Evolutionary conservation across 2,113 vertebrate genomes (phyloP).

Genomic region (Leptodactylus fuscus): DNA sequence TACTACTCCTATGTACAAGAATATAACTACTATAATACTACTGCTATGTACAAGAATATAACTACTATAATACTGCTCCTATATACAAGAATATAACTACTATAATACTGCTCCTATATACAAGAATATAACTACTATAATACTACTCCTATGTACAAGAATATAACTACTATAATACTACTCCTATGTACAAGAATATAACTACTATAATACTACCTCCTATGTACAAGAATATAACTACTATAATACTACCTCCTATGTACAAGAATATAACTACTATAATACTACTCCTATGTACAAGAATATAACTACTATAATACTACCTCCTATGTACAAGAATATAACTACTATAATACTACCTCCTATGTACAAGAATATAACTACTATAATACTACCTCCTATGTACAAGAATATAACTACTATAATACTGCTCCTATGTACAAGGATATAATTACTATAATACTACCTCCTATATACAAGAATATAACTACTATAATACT

Average conservation of each 20-base stretch:
- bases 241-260: too few species aligned
- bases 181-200: too few species aligned
- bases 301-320: too few species aligned
- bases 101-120: not conserved
- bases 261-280: too few species aligned
- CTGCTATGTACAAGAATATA: not conserved
- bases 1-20: too few species aligned
- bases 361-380: not conserved
- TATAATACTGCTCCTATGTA: constrained; percentile 1
- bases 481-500: constrained; percentile 8
- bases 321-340: not conserved
- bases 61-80: not conserved
- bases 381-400: not conserved
- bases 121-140: too few species aligned
- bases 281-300: too few species aligned
- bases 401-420: constrained; percentile 4
- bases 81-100: not conserved
- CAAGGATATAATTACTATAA: not conserved
- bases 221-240: too few species aligned
- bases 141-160: too few species aligned
- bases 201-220: too few species aligned
- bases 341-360: constrained; percentile 4
- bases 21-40: too few species aligned
- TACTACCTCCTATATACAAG: not conserved
- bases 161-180: too few species aligned